Conservation (phyloP, 2,888 invertebrate genomes). For the Eilema griseolum region DNA sequence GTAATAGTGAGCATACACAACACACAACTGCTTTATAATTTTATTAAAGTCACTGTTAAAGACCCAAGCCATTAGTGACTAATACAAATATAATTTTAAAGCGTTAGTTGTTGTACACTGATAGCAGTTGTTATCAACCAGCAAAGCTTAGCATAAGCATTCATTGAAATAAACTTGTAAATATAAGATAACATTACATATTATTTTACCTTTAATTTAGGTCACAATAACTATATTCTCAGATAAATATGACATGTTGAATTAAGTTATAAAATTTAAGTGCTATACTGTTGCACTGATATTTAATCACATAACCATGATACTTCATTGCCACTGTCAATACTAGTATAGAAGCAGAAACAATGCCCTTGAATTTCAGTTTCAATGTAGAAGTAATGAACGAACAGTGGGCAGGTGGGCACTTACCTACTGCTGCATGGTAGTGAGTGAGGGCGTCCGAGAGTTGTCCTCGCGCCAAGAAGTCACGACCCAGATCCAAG, state of each 20-base stretch:
- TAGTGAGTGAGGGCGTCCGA: slow-evolving; percentile 98
- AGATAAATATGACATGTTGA: not conserved
- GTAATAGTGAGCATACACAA: too few species aligned
- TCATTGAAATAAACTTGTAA: not conserved
- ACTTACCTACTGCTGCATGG: slow-evolving; percentile 98
- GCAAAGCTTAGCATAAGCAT: not conserved
- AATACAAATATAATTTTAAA: not conserved
- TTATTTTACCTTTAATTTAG: not conserved
- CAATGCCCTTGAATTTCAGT: not conserved
- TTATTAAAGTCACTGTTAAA: not conserved
- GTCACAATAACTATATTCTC: not conserved
- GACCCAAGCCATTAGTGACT: not conserved
- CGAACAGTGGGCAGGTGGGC: slow-evolving; percentile 26
- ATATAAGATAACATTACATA: not conserved
- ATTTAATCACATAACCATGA: not conserved
- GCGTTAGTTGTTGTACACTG: not conserved
- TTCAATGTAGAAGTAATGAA: not conserved
- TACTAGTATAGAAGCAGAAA: not conserved
- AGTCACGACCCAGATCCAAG: slow-evolving; percentile 96
- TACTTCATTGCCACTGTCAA: not conserved
- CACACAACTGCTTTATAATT: too few species aligned
- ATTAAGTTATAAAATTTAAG: not conserved
- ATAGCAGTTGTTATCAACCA: not conserved
- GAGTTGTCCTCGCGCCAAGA: slow-evolving; percentile 96
- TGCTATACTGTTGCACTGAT: not conserved